Evolutionary conservation across 2,113 vertebrate species (phyloP), one percentile per base, ranked within the genome.

Genomic region (Pitta sordida): DNA sequence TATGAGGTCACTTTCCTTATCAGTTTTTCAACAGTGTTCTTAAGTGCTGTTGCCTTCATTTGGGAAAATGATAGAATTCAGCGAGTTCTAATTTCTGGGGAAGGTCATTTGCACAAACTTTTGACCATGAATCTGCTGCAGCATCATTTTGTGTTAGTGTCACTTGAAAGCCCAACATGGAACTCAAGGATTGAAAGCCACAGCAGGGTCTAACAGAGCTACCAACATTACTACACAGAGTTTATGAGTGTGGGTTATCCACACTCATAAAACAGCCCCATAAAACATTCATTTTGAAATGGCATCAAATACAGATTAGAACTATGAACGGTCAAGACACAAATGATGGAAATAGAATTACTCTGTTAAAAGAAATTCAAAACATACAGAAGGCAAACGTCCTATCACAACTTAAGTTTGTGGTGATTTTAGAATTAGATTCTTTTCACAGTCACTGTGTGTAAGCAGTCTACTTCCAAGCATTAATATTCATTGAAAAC

Each of bases 401-500:
- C 14, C 39, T 26, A 83, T 43, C 43, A 32, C 24, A 56, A 80
- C 46, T 51, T n/a, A 94, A 82, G 64, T 58, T 70, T 43, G 41
- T 75, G 56, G 37, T 21, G 83, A 60, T 84, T 91, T 83, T 63
- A 76, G 62, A 93, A 91, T 27, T 60, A 29, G 24, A 67, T 79
- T 77, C 34, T 86, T 77, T 88, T 77, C 39, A 36, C 4, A 30
- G 78, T 79, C 52, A 78, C 32, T 81, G 36, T 48, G 34, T 41
- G 39, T n/a, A 84, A 52, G 29, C 84, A 67, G 55, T 75, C 55
- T 91, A 58, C 59, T 93, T 95, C 43, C 71, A 65, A 62, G 13
- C 51, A 88, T 80, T 96, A 88, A 79, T 62, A 91, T 85, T 94
- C 53, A 87, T 21, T 79, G 43, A 65, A 89, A 90, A 90, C 73